Percentiles rank a stretch among this genome's conserved stretches.
phyloP scores from a whole-genome alignment of 35 echinoderm and acorn worm species.

The Eucidaris tribuloides region DNA sequence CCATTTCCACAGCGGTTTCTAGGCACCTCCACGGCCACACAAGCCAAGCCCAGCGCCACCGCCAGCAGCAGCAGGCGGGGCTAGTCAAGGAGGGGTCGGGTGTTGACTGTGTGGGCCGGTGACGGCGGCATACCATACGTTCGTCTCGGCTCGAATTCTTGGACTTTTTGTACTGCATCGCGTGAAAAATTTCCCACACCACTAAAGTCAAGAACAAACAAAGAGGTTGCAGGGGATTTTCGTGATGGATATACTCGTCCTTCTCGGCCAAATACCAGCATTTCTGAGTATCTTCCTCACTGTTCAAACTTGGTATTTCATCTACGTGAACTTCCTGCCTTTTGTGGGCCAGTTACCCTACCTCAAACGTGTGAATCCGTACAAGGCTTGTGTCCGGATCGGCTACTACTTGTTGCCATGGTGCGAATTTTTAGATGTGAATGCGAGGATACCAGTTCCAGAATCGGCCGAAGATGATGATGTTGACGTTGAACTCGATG shows the following conservation, averaged over 20 bases:
- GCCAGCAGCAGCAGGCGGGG: too few relatives aligned
- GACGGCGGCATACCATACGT: too few relatives aligned
- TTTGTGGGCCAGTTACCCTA: slow-evolving; percentile 76
- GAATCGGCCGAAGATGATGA: slow-evolving; percentile 52
- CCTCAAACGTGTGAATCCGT: slow-evolving; percentile 74
- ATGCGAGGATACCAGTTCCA: neutral
- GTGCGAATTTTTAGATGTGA: slow-evolving; percentile 26
- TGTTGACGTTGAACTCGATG: neutral
- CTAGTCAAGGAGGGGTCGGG: too few relatives aligned
- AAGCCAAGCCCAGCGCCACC: too few relatives aligned
- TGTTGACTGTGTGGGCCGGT: too few relatives aligned
- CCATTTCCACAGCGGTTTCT: too few relatives aligned
- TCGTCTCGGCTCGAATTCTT: too few relatives aligned
- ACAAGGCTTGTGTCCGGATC: slow-evolving; percentile 76
- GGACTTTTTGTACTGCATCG: too few relatives aligned
- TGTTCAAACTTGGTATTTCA: slow-evolving; percentile 85
- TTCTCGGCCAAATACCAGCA: slow-evolving; percentile 79
- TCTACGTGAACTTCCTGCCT: slow-evolving; percentile 81
- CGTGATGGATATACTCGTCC: slow-evolving; percentile 58
- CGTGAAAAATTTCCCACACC: too few relatives aligned
- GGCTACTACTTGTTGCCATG: slow-evolving; percentile 71
- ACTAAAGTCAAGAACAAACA: too few relatives aligned
- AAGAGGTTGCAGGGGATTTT: too few relatives aligned
- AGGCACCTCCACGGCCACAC: too few relatives aligned
- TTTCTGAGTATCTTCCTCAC: slow-evolving; percentile 69